A percentile compares a stretch with the other conserved stretches of the same genome.
These are phyloP conservation scores for Tanytarsus gracilentus DNA, from an alignment of 2,888 invertebrate genomes.

Conservation along the genomic window DNA sequence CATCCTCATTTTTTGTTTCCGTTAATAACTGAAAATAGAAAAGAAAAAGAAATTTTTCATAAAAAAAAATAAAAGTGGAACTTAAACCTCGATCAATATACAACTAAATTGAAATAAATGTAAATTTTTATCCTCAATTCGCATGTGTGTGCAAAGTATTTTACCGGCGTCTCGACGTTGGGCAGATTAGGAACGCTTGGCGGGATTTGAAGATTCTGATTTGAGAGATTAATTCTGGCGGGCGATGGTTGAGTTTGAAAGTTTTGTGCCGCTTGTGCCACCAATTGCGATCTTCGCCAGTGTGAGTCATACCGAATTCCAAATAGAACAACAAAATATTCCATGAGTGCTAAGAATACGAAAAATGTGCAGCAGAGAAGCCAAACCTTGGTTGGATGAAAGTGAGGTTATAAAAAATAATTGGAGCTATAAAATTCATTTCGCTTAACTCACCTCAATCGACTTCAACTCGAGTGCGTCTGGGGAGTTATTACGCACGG, in stretches of 20 bases:
- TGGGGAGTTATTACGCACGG: slow-evolving; percentile 56
- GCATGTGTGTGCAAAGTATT: slow-evolving; percentile 2
- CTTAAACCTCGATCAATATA: not conserved
- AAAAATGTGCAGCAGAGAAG: slow-evolving; percentile 56
- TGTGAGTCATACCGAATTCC: slow-evolving; percentile 57
- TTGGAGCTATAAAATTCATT: not conserved
- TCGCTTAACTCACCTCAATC: slow-evolving; percentile 43
- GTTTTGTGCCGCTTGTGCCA: slow-evolving; percentile 38
- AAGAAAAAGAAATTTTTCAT: not conserved
- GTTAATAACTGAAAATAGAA: slow-evolving; percentile 27
- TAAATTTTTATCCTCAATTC: not conserved
- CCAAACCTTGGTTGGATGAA: slow-evolving; percentile 48
- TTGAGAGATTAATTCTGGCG: not conserved
- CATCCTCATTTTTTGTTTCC: slow-evolving; percentile 24
- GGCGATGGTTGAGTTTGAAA: slow-evolving; percentile 7
- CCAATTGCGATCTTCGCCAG: slow-evolving; percentile 43
- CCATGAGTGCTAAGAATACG: slow-evolving; percentile 54
- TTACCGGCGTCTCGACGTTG: slow-evolving; percentile 34
- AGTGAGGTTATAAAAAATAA: not conserved
- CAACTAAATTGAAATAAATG: not conserved
- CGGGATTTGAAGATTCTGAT: slow-evolving; percentile 27
- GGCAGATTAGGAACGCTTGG: slow-evolving; percentile 15
- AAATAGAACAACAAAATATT: slow-evolving; percentile 56
- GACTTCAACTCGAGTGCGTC: slow-evolving; percentile 55
- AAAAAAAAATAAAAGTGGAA: not conserved